Conservation (phyloP, 2,888 invertebrate genomes). For the Cryptocephalus primarius region DNA sequence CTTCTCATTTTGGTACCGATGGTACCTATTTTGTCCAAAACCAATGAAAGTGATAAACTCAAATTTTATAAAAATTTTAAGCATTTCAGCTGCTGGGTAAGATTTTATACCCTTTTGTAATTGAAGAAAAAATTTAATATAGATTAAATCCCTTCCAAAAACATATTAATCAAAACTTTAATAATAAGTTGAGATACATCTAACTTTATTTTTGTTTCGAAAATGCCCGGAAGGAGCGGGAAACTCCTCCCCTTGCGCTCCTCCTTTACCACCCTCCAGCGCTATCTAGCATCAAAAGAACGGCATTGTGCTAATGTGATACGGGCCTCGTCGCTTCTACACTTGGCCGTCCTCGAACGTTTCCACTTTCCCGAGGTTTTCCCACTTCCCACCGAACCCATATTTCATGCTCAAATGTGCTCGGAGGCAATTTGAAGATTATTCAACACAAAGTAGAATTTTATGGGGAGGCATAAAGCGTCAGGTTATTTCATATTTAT, state of each 20-base stretch:
- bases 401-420: constrained; percentile 33
- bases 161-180: no score
- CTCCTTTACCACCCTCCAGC: constrained; percentile 5
- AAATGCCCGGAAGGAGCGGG: no score
- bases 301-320: constrained; percentile 33
- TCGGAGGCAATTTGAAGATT: constrained; percentile 36
- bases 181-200: no score
- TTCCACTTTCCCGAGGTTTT: constrained; percentile 28
- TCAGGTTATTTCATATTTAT: constrained; percentile 36
- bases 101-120: no score
- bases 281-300: constrained; percentile 20
- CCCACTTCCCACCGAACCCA: constrained; percentile 21
- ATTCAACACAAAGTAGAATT: constrained; percentile 37
- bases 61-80: no score
- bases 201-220: no score
- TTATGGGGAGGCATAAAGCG: constrained; percentile 34
- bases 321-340: constrained; percentile 33
- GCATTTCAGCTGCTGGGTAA: no score
- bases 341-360: constrained; percentile 27
- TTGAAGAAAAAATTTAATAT: no score
- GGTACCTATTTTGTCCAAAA: no score
- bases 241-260: not conserved
- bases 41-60: no score
- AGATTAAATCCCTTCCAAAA: no score
- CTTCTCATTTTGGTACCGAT: no score